Conservation (phyloP, 2,113 vertebrate species). For the Pundamilia nyererei region DNA sequence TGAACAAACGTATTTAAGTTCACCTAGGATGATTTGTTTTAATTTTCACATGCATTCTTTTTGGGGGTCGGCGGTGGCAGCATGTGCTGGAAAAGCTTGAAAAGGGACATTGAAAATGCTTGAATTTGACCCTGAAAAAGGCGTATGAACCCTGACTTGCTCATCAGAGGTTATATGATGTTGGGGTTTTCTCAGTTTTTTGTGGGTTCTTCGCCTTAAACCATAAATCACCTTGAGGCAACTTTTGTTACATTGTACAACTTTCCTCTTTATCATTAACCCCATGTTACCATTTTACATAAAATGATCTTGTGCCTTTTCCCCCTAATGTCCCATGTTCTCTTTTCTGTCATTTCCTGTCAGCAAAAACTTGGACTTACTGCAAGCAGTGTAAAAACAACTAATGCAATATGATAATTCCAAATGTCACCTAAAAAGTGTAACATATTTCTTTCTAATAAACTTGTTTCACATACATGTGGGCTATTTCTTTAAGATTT, state of each 20-base stretch:
- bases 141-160: not conserved
- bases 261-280: not conserved
- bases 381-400: not conserved
- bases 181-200: not conserved
- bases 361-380: not conserved
- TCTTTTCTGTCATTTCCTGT: not conserved
- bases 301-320: not conserved
- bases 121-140: too few relatives aligned
- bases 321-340: not conserved
- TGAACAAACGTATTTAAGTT: too few relatives aligned
- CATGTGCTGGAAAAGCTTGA: too few relatives aligned
- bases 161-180: not conserved
- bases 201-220: not conserved
- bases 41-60: too few relatives aligned
- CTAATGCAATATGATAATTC: not conserved
- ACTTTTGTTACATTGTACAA: not conserved
- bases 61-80: too few relatives aligned
- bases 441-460: not conserved
- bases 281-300: not conserved
- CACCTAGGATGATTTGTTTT: too few relatives aligned
- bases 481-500: not conserved
- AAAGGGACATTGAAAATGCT: too few relatives aligned
- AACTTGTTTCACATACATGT: not conserved
- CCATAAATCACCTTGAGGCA: not conserved
- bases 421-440: not conserved